A percentile compares a stretch with the other conserved stretches of the same genome.
These are phyloP conservation scores for Pheosia gnoma DNA, from an alignment of 2,888 invertebrate species.

Conservation along the genomic window DNA sequence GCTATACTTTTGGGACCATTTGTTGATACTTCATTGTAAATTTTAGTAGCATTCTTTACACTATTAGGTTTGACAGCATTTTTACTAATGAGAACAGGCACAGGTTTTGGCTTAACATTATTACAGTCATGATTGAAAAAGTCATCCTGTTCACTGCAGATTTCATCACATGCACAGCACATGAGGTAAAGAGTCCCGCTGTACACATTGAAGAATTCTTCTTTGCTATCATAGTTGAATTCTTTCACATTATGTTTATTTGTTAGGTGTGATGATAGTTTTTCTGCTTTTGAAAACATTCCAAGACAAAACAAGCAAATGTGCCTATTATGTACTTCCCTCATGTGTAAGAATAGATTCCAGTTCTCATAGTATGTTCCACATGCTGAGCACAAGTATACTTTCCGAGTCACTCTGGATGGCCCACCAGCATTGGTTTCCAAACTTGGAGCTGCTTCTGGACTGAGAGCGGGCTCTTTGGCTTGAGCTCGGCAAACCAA, in stretches of 20 bases:
- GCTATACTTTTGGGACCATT: slow-evolving; percentile 59
- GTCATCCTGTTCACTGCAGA: slow-evolving; percentile 90
- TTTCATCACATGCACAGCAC: slow-evolving; percentile 92
- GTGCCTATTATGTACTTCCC: slow-evolving; percentile 91
- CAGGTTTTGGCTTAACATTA: slow-evolving; percentile 77
- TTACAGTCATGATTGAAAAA: slow-evolving; percentile 90
- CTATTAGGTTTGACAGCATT: slow-evolving; percentile 67
- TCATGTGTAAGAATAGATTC: slow-evolving; percentile 93
- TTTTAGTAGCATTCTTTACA: slow-evolving; percentile 58
- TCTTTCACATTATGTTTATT: slow-evolving; percentile 91
- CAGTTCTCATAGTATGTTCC: slow-evolving; percentile 94
- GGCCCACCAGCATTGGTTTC: slow-evolving; percentile 66
- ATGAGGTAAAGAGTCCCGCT: slow-evolving; percentile 89
- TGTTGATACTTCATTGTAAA: slow-evolving; percentile 51
- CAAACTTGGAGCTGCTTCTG: slow-evolving; percentile 63
- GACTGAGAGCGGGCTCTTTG: slow-evolving; percentile 70
- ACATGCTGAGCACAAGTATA: slow-evolving; percentile 92
- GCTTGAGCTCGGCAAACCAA: slow-evolving; percentile 83
- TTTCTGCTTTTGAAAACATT: slow-evolving; percentile 92
- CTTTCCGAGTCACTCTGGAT: slow-evolving; percentile 89
- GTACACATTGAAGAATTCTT: slow-evolving; percentile 87
- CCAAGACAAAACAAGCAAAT: slow-evolving; percentile 93
- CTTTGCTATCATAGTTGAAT: slow-evolving; percentile 86
- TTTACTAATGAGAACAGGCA: slow-evolving; percentile 78
- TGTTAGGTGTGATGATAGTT: slow-evolving; percentile 89